phyloP scores from a whole-genome alignment of 2,888 invertebrate species.

The Cepaea hortensis region DNA sequence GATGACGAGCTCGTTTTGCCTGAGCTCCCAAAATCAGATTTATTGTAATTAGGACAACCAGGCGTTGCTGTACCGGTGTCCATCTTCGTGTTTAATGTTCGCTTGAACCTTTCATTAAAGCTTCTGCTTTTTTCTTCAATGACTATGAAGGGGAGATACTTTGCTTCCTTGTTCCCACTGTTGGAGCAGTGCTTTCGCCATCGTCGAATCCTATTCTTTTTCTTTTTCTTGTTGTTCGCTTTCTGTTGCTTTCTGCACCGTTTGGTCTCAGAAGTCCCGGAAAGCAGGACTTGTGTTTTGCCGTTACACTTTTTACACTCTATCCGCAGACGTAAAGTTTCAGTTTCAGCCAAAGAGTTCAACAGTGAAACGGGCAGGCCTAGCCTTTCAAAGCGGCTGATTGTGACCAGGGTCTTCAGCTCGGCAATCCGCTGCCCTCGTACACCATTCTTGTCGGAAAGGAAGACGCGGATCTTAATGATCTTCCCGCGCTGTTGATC shows the following conservation, averaged over 20 bases:
- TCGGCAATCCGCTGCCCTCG: constrained; percentile 31
- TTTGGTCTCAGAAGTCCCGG: constrained; percentile 14
- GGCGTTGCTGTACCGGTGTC: not conserved
- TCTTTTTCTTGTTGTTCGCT: constrained; percentile 32
- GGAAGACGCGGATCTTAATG: constrained; percentile 35
- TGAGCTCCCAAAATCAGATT: no score
- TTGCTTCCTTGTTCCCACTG: not conserved
- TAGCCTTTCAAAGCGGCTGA: constrained; percentile 15
- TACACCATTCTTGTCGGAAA: constrained; percentile 21
- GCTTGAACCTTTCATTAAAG: not conserved
- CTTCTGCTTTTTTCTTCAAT: constrained; percentile 17
- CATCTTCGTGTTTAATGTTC: not conserved
- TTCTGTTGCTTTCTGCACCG: constrained; percentile 6
- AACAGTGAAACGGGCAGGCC: constrained; percentile 35
- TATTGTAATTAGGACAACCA: not conserved
- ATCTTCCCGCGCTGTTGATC: not conserved
- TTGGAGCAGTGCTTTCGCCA: constrained; percentile 16
- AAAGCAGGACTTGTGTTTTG: constrained; percentile 43
- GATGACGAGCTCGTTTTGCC: not conserved
- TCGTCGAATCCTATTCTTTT: constrained; percentile 17
- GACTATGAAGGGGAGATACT: not conserved
- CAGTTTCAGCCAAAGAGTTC: not conserved
- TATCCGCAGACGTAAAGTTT: constrained; percentile 37
- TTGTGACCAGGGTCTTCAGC: constrained; percentile 16
- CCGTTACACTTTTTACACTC: constrained; percentile 48